A percentile compares a stretch with the other conserved stretches of the same genome.
These are phyloP conservation scores for Drosophila longiperda DNA, from an alignment of 2,888 invertebrate species.

Conservation along the genomic window DNA sequence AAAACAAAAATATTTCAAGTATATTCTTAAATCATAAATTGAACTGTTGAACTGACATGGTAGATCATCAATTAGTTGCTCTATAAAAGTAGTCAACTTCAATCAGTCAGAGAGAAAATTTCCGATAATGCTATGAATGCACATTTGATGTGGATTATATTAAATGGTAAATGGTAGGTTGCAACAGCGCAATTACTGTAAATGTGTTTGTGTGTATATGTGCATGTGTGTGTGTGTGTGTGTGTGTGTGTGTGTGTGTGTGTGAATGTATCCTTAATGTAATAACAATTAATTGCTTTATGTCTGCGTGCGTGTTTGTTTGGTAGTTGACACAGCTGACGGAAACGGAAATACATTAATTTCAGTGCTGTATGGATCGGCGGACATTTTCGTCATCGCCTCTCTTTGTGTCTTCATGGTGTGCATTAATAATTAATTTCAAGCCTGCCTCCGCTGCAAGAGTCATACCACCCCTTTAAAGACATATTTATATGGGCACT, in stretches of 20 bases:
- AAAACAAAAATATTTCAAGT: background rate
- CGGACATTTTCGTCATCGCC: slow-evolving; percentile 52
- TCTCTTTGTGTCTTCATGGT: background rate
- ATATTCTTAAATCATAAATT: background rate
- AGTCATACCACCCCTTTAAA: background rate
- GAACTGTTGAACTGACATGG: background rate
- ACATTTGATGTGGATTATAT: background rate
- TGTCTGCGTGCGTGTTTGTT: slow-evolving; percentile 21
- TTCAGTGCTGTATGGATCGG: slow-evolving; percentile 60
- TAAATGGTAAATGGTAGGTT: background rate
- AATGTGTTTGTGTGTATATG: background rate
- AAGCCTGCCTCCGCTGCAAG: background rate
- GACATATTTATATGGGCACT: background rate
- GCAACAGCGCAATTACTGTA: background rate
- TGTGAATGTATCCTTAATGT: slow-evolving; percentile 54
- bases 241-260: slow-evolving; percentile 13
- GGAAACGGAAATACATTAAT: slow-evolving; percentile 72
- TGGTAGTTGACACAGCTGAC: slow-evolving; percentile 39
- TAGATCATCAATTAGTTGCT: background rate
- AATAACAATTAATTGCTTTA: slow-evolving; percentile 72
- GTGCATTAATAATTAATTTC: slow-evolving; percentile 10
- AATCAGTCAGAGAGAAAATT: background rate
- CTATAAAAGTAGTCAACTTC: no score
- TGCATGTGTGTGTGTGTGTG: slow-evolving; percentile 7
- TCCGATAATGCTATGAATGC: background rate